These are phyloP conservation scores for Phyllotreta cruciferae DNA, from an alignment of 2,888 invertebrate species.

Conservation along the genomic window DNA sequence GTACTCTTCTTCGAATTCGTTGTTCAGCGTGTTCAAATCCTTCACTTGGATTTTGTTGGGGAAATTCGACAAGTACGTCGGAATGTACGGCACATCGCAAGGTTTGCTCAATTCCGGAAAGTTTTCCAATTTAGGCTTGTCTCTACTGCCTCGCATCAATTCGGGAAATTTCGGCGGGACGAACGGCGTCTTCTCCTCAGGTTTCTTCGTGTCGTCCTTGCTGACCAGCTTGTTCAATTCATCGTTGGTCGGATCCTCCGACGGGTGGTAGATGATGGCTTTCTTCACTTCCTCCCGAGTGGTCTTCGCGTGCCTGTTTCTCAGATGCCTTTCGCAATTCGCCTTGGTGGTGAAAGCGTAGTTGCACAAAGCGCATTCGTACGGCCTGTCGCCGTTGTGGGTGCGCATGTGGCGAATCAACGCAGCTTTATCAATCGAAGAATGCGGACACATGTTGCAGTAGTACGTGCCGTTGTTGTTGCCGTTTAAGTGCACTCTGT, in stretches of 20 bases:
- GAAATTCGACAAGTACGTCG: conserved; percentile 33
- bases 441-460: conserved; percentile 93
- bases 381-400: conserved; percentile 94
- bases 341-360: conserved; percentile 98
- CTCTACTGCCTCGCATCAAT: conserved; percentile 27
- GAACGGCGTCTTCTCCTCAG: conserved; percentile 51
- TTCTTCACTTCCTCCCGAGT: conserved; percentile 88
- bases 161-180: conserved; percentile 53
- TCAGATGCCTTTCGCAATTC: conserved; percentile 93
- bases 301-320: conserved; percentile 88
- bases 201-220: conserved; percentile 65
- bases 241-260: conserved; percentile 83
- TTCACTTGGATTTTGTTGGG: conserved; percentile 61
- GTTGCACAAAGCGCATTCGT: conserved; percentile 93
- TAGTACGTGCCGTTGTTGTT: conserved; percentile 81
- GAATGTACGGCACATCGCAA: conserved; percentile 46
- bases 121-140: conserved; percentile 37
- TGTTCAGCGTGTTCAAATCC: conserved; percentile 68
- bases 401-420: conserved; percentile 90
- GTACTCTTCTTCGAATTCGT: conserved; percentile 49
- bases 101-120: conserved; percentile 46
- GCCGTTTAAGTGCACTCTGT: conserved; percentile 82
- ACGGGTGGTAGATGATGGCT: conserved; percentile 86
- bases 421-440: conserved; percentile 89
- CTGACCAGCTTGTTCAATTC: conserved; percentile 66